These are phyloP conservation scores for Tetragonula carbonaria DNA, from an alignment of 2,888 invertebrate genomes.

Conservation along the genomic window DNA sequence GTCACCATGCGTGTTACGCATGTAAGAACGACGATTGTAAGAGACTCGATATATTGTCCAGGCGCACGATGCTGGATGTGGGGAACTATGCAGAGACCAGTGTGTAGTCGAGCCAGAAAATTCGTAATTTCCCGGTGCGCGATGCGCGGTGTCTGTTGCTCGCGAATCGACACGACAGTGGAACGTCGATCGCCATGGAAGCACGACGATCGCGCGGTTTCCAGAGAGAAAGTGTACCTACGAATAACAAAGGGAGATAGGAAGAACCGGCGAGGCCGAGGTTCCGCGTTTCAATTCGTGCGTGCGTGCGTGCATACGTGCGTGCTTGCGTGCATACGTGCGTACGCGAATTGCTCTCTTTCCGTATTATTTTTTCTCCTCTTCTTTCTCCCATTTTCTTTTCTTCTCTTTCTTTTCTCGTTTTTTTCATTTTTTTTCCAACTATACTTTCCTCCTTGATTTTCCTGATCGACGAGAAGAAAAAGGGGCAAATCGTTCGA, in stretches of 20 bases:
- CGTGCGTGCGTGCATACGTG: conserved; percentile 6
- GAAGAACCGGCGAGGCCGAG: conserved; percentile 9
- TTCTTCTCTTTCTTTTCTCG: neutral
- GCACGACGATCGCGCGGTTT: neutral
- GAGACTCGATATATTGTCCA: neutral
- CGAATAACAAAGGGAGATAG: neutral
- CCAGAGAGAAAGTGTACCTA: conserved; percentile 19
- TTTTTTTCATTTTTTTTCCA: neutral
- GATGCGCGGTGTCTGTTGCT: neutral
- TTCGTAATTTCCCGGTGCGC: conserved; percentile 21
- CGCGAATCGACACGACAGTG: conserved; percentile 19
- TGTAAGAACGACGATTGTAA: neutral
- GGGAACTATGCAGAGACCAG: neutral
- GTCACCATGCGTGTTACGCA: neutral
- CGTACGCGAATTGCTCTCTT: neutral
- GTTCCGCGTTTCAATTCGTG: conserved; percentile 32
- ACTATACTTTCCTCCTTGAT: neutral
- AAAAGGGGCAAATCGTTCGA: conserved; percentile 30
- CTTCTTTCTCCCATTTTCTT: neutral
- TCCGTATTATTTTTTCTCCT: neutral
- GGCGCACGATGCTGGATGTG: neutral
- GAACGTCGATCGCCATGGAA: neutral
- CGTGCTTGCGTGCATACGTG: conserved; percentile 6
- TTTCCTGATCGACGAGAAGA: conserved; percentile 19
- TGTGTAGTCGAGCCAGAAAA: neutral